Conservation (phyloP, 2,888 invertebrate genomes). For the Aphodius granarius region DNA sequence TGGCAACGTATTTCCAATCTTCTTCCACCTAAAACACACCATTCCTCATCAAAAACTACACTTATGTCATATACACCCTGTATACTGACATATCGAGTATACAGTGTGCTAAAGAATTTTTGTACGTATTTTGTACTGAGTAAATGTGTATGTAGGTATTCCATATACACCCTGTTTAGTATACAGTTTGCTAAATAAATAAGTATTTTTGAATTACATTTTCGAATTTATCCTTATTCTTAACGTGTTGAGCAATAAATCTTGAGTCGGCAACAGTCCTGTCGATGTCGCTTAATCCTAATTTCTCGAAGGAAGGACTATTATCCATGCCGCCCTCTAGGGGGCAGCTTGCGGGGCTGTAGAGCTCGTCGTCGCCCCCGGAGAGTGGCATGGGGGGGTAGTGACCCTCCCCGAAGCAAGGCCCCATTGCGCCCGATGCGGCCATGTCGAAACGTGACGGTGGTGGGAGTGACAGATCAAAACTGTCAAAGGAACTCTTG, state of each 20-base stretch:
- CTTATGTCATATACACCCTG: too few species aligned
- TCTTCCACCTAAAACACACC: conserved; percentile 76
- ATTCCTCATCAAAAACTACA: not conserved
- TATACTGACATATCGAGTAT: too few species aligned
- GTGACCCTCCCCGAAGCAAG: conserved; percentile 67
- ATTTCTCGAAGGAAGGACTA: conserved; percentile 82
- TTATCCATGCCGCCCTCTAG: conserved; percentile 60
- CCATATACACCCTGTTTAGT: too few species aligned
- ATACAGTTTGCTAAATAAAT: too few species aligned
- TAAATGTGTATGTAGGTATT: too few species aligned
- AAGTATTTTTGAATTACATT: too few species aligned
- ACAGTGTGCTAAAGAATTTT: conserved; percentile 23
- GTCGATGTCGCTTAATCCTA: conserved; percentile 82
- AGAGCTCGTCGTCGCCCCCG: conserved; percentile 82
- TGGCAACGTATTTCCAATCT: conserved; percentile 97
- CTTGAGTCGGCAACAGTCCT: conserved; percentile 90
- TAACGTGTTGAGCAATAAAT: conserved; percentile 94
- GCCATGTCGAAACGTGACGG: conserved; percentile 65
- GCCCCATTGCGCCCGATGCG: conserved; percentile 65
- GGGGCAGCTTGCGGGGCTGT: conserved; percentile 65
- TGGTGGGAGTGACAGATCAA: conserved; percentile 50
- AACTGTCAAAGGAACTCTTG: conserved; percentile 59
- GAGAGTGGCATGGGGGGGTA: conserved; percentile 71
- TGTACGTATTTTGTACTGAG: too few species aligned
- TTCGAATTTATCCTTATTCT: conserved; percentile 92